Evolutionary conservation across 2,113 vertebrate species (phyloP), one percentile per base, ranked within the genome.

Genomic region (Chionodraco myersi): DNA sequence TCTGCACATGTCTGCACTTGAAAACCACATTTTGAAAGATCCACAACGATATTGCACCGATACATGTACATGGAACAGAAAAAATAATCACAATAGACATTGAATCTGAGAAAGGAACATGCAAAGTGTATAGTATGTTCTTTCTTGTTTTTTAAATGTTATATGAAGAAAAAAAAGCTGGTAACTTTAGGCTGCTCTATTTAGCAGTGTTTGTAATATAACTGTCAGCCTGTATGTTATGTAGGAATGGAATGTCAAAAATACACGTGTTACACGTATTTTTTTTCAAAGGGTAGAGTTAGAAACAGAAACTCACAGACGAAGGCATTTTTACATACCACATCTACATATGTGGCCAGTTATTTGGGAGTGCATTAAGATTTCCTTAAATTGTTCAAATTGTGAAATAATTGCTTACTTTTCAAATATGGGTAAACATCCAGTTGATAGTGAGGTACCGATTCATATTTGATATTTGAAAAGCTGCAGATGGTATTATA

Each of bases 111-210:
- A 41, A 41, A 30, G 30, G 30, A 30, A 30, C 30, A 30, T 30
- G 26, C 26, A 26, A 26, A 26, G 26, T 2, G 2, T 26, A 26
- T 26, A 2, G 26, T 3, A 26, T 26, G 26, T 26, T 26, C 26
- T 26, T 30, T 30, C 30, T 30, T 30, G 30, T 30, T 30, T 30
- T 30, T 4, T 4, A 30, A 30, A 4, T 30, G 30, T 30, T 30
- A 30, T 4, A 30, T 30, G 30, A 30, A 26, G 21, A 26, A 26
- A 30, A 30, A 30, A 30, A 30, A 30, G 3, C 30, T 30, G 30
- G 3, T 30, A 30, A 4, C 36, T 60, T 75, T 47, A 65, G 36
- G n/a, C 66, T 62, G 61, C 69, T 82, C 41, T 76, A 6, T 83
- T 70, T 70, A 21, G 45, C 71, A 71, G 67, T 65, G 23, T 68